Evolutionary conservation across 1,140 invertebrate genomes (phyloP), one percentile per base, ranked within the genome.

Genomic region (Trichoplusia ni): DNA sequence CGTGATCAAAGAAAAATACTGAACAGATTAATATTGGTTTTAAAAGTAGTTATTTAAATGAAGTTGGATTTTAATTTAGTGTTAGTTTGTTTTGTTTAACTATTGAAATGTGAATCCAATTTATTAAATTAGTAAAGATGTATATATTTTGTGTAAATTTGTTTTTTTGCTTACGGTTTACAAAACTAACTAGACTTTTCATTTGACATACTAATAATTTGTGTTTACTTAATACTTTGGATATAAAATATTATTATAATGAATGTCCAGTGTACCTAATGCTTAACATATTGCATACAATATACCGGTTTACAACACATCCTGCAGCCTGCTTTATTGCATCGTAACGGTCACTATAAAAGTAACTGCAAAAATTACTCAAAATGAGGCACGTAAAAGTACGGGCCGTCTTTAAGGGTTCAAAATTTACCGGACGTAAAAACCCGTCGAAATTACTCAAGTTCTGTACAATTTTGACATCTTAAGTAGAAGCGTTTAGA

Each of bases 371-470:
- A 59, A 59, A 59, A 59, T 29, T 9, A 59, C 38, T 31, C 18
- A 16, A 59, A 59, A 59, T 59, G 42, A 44, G 38, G 25, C 38
- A 44, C 37, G 54, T 59, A 59, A 59, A 59, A 44, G 23, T 31
- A 16, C 37, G 23, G 16, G 16, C 5, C 2, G 19, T 9, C 31
- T 38, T 54, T 54, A 54, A 33, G 51, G 35, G 29, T 7, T 29
- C 14, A 2, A 44, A 42, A 44, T 27, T 59, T 44, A 8, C 35
- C 14, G 54, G 13, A 44, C 37, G 44, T 59, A 59, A 44, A 44
- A 31, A 59, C 44, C 40, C 38, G 3, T 5, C 9, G 23, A 27
- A 59, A 44, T 44, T 29, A 31, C 54, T 44, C 38, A 59, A 42
- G 14, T 59, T 59, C 27, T 27, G 4, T 9, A 19, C n/a, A 59